Conservation (phyloP, 37 sponge, comb jelly and placozoan genomes). For the Cliona cf. orientalis region DNA sequence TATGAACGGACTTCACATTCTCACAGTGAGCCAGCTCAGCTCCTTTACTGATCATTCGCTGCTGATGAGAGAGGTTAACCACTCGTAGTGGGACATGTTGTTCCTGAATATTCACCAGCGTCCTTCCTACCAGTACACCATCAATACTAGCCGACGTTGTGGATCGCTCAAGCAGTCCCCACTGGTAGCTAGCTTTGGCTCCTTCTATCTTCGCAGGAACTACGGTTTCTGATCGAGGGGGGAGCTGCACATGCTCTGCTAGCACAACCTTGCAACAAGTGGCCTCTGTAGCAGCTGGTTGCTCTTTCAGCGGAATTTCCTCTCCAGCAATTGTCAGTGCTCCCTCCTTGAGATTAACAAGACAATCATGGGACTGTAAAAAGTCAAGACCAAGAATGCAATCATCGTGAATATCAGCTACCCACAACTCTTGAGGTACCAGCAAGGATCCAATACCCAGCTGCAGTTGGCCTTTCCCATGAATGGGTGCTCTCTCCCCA, state of each 20-base stretch:
- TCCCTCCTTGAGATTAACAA: constrained; percentile 22
- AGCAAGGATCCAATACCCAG: constrained; percentile 10
- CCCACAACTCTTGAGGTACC: constrained; percentile 26
- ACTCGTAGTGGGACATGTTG: constrained; percentile 11
- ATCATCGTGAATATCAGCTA: constrained; percentile 31
- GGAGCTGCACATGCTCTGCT: not conserved
- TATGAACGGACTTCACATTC: not conserved
- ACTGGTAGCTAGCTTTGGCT: not conserved
- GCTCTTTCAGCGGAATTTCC: not conserved
- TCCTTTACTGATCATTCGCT: not conserved
- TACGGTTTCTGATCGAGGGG: not conserved
- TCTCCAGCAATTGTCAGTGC: not conserved
- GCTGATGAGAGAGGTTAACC: not conserved
- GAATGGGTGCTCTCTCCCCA: constrained; percentile 21
- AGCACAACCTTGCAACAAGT: not conserved
- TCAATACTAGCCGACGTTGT: not conserved
- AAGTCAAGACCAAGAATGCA: constrained; percentile 42
- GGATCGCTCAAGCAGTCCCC: not conserved
- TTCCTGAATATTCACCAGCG: not conserved
- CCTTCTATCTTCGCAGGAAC: not conserved
- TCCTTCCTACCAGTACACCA: constrained; percentile 21
- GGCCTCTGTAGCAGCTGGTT: not conserved
- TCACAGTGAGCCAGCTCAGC: constrained; percentile 8
- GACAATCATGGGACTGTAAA: constrained; percentile 22
- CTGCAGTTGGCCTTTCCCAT: not conserved